These are phyloP conservation scores for Archips xylosteana DNA, from an alignment of 2,888 invertebrate species.

Conservation along the genomic window DNA sequence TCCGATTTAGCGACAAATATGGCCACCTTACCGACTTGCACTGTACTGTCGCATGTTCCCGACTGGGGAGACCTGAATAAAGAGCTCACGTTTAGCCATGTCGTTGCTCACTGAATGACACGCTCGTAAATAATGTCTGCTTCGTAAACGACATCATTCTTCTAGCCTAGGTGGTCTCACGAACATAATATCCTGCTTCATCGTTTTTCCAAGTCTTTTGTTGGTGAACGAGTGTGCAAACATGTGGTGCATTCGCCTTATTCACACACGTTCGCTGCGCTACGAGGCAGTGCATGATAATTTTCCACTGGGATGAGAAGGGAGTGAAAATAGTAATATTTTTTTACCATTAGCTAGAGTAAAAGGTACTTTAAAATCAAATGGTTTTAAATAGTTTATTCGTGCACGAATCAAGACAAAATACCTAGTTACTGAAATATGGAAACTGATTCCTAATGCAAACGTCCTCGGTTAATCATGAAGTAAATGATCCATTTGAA, in stretches of 20 bases:
- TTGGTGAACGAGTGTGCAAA: not conserved
- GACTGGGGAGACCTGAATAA: constrained; percentile 35
- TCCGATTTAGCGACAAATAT: too few species aligned
- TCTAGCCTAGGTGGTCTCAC: constrained; percentile 40
- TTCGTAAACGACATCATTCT: constrained; percentile 42
- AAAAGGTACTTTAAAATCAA: too few species aligned
- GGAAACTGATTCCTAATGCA: too few species aligned
- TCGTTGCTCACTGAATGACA: constrained; percentile 41
- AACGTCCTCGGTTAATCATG: not conserved
- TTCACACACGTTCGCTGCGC: not conserved
- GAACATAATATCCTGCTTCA: constrained; percentile 33
- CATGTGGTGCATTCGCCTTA: constrained; percentile 1
- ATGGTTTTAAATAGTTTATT: too few species aligned
- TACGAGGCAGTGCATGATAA: not conserved
- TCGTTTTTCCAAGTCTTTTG: constrained; percentile 15
- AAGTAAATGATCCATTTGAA: constrained; percentile 1
- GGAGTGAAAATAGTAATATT: not conserved
- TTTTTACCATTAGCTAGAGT: too few species aligned
- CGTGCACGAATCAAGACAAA: too few species aligned
- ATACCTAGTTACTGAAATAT: too few species aligned
- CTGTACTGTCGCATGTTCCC: constrained; percentile 27
- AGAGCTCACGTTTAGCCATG: constrained; percentile 38
- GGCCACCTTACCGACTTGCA: constrained; percentile 1
- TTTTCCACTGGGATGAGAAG: not conserved
- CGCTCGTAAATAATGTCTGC: constrained; percentile 43